Evolutionary conservation across 2,888 invertebrate species (phyloP).

Genomic region (Nasonovia ribisnigri): DNA sequence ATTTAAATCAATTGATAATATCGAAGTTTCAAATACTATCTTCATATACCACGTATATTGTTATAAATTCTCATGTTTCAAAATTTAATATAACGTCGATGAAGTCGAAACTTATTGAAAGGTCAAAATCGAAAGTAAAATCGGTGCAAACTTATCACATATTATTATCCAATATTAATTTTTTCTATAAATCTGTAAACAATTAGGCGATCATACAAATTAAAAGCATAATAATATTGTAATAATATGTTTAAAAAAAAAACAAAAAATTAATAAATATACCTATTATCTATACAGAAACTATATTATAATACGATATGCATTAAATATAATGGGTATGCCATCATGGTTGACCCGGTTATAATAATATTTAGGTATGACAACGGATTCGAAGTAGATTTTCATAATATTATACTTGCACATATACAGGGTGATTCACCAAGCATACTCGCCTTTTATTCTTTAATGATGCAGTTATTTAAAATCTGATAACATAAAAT

Average conservation of each 20-base stretch:
- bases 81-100: not conserved
- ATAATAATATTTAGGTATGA: too few species aligned
- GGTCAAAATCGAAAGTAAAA: not conserved
- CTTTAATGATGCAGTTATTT: not conserved
- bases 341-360: too few species aligned
- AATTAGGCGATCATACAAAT: not conserved
- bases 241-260: not conserved
- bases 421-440: too few species aligned
- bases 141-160: not conserved
- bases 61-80: not conserved
- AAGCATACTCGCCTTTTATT: not conserved
- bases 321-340: too few species aligned
- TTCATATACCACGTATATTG: too few species aligned
- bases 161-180: not conserved
- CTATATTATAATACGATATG: too few species aligned
- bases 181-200: not conserved
- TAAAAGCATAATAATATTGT: not conserved
- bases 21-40: not conserved
- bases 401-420: not conserved
- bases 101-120: not conserved
- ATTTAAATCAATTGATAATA: not conserved
- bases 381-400: too few species aligned
- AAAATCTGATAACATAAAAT: too few species aligned
- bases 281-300: too few species aligned
- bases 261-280: too few species aligned